Evolutionary conservation across 2,888 invertebrate genomes (phyloP).

Genomic region (Dusona sp.): DNA sequence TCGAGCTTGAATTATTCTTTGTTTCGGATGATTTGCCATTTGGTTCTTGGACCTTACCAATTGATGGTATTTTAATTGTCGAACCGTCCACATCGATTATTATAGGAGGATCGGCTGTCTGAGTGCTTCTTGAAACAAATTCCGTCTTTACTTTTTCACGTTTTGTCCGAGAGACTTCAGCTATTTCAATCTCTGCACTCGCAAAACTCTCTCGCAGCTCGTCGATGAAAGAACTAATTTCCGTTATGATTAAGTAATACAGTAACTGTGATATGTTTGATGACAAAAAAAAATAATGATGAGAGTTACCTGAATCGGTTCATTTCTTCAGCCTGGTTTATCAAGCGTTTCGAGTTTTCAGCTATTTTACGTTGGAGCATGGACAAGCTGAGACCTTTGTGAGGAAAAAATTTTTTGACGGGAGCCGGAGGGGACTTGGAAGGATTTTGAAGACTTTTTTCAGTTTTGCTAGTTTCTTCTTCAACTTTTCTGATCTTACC

Average conservation of each 20-base stretch:
- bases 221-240: conserved; percentile 52
- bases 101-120: conserved; percentile 22
- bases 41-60: background rate
- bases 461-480: background rate
- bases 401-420: background rate
- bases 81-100: background rate
- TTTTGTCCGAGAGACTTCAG: background rate
- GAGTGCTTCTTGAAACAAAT: conserved; percentile 50
- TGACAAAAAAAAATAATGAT: background rate
- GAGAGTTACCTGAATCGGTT: conserved; percentile 43
- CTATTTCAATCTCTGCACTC: conserved; percentile 3
- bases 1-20: background rate
- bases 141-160: background rate
- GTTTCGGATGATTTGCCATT: background rate
- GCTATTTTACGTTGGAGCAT: conserved; percentile 22
- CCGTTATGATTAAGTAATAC: background rate
- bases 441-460: background rate
- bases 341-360: conserved; percentile 24
- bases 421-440: background rate
- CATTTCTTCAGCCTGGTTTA: conserved; percentile 33
- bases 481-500: background rate
- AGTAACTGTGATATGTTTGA: background rate
- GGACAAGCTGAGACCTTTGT: background rate
- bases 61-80: background rate
- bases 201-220: conserved; percentile 28